Evolutionary conservation across 2,113 vertebrate genomes (phyloP).

Genomic region (Megaceryle maxima): DNA sequence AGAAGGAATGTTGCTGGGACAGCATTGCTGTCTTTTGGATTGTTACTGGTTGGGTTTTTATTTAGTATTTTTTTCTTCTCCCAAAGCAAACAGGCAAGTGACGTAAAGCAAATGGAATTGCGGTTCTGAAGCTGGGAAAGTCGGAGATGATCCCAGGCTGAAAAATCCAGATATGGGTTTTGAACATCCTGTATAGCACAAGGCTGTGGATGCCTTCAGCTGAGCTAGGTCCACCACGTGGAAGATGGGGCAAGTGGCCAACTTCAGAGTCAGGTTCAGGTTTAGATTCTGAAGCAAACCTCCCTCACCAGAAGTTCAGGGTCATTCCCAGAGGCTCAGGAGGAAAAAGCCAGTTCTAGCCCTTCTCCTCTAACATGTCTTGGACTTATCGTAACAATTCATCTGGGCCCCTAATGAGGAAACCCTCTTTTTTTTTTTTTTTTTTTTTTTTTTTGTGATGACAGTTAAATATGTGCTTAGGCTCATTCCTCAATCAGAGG

Average conservation of each 20-base stretch:
- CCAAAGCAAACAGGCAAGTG: conserved; percentile 4
- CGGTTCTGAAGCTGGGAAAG: not conserved
- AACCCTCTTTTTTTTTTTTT: not conserved
- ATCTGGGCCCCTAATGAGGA: conserved; percentile 15
- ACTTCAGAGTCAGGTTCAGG: not conserved
- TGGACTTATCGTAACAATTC: not conserved
- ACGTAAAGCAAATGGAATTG: not conserved
- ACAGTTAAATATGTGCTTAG: conserved; percentile 11
- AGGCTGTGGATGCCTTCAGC: not conserved
- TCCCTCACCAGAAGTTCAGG: not conserved
- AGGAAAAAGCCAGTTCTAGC: not conserved
- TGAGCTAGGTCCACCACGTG: not conserved
- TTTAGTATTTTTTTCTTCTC: not conserved
- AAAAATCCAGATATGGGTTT: not conserved
- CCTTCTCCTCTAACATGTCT: not conserved
- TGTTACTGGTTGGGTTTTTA: not conserved
- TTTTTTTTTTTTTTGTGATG: not conserved
- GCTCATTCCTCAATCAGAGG: not conserved
- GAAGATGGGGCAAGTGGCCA: not conserved
- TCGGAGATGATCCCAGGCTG: not conserved
- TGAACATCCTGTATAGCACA: not conserved
- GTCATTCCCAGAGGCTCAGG: not conserved
- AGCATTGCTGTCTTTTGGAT: not conserved
- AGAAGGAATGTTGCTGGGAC: conserved; percentile 20
- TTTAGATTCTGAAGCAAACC: not conserved